Conservation (phyloP, 2,113 vertebrate genomes). For the Nesogale talazaci region DNA sequence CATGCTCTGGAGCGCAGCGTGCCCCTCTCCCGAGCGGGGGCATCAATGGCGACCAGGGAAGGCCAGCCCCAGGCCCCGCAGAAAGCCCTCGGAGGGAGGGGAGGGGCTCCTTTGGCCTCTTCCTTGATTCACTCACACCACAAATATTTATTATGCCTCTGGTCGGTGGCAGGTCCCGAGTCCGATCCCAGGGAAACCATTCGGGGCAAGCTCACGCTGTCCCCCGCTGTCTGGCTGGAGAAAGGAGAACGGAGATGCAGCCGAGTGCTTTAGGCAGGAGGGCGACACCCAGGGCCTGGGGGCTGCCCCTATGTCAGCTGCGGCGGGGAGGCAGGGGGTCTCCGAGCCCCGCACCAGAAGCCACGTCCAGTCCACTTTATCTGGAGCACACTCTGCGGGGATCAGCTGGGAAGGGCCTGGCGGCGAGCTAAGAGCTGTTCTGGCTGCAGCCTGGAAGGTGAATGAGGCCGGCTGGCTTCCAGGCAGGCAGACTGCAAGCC, state of each 20-base stretch:
- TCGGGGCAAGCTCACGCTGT: neutral
- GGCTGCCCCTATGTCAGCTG: no score
- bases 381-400: neutral
- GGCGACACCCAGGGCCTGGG: neutral
- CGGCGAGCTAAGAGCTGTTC: neutral
- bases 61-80: neutral
- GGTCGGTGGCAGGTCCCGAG: neutral
- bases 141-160: slow-evolving; percentile 20
- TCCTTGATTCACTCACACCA: neutral
- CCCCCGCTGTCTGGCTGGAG: neutral
- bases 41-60: neutral
- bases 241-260: neutral
- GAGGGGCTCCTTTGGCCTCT: neutral
- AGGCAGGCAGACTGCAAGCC: no score
- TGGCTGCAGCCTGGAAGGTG: no score
- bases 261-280: neutral
- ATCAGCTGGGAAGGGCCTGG: neutral
- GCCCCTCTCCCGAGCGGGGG: neutral
- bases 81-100: slow-evolving; percentile 21
- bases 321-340: no score
- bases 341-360: neutral
- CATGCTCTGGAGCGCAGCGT: neutral
- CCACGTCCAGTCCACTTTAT: neutral
- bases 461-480: no score
- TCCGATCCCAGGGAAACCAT: neutral